These are phyloP conservation scores for Progne subis DNA, from an alignment of 2,113 vertebrate species.

Conservation along the genomic window DNA sequence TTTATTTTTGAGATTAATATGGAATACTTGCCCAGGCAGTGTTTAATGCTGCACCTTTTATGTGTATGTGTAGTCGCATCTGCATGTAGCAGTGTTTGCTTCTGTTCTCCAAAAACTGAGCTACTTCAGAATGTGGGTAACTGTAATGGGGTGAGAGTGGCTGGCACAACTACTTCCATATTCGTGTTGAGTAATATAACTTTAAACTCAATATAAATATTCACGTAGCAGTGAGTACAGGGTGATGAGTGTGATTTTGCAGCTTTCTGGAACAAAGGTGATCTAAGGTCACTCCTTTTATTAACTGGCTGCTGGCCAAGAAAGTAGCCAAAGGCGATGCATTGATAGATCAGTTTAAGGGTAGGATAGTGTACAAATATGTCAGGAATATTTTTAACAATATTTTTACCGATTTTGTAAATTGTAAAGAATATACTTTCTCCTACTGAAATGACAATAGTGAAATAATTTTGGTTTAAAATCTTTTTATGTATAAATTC, in stretches of 20 bases:
- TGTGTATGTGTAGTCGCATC: neutral
- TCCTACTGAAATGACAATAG: neutral
- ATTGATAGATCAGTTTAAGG: neutral
- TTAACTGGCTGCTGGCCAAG: neutral
- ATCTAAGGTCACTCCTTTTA: neutral
- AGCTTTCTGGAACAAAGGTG: neutral
- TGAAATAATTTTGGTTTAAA: neutral
- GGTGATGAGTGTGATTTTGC: neutral
- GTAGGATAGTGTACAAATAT: neutral
- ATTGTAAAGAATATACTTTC: neutral
- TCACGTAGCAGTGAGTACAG: neutral
- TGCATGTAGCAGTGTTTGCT: neutral
- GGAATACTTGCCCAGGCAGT: neutral
- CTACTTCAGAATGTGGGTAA: neutral
- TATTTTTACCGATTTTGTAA: neutral
- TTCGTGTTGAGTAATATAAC: neutral
- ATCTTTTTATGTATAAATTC: neutral
- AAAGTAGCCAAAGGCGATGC: neutral
- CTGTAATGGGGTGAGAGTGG: neutral
- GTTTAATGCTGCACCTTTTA: neutral
- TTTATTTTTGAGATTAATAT: neutral
- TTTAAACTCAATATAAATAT: neutral
- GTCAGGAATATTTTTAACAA: neutral
- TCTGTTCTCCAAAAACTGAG: neutral
- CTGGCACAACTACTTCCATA: neutral